Evolutionary conservation across 2,888 invertebrate genomes (phyloP).

Genomic region (Crioceris asparagi): DNA sequence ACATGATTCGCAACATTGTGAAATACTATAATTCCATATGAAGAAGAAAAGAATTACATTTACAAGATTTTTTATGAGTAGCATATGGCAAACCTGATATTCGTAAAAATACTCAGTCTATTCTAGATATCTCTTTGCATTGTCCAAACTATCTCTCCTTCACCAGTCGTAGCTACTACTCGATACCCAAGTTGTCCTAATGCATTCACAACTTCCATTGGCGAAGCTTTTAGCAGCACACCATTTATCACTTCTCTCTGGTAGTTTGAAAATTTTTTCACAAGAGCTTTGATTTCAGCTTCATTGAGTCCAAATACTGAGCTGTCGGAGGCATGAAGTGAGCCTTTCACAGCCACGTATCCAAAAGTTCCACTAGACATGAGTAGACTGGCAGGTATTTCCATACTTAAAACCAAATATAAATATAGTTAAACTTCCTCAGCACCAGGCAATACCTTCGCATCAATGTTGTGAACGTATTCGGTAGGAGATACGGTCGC

Average conservation of each 20-base stretch:
- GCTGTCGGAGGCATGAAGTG: conserved; percentile 62
- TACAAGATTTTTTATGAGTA: no score
- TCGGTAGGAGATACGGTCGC: conserved; percentile 28
- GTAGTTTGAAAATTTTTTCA: conserved; percentile 55
- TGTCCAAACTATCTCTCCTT: conserved; percentile 75
- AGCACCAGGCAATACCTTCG: conserved; percentile 1
- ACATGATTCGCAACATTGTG: no score
- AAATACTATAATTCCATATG: no score
- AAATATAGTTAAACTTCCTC: conserved; percentile 12
- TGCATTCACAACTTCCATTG: conserved; percentile 60
- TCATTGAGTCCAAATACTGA: conserved; percentile 64
- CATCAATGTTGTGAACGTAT: conserved; percentile 4
- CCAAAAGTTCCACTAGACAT: conserved; percentile 47
- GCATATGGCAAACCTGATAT: no score
- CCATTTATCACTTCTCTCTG: conserved; percentile 58
- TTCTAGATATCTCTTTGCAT: conserved; percentile 68
- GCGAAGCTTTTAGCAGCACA: conserved; percentile 56
- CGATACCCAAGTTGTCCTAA: conserved; percentile 68
- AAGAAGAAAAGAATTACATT: no score
- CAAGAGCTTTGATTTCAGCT: conserved; percentile 58
- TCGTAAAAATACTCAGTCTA: no score
- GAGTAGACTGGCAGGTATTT: conserved; percentile 36
- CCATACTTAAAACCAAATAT: conserved; percentile 26
- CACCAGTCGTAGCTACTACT: conserved; percentile 67
- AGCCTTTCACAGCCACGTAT: conserved; percentile 72